A percentile compares a stretch with the other conserved stretches of the same genome.
phyloP scores from a whole-genome alignment of 2,888 invertebrate species.

The Troides oblongomaculatus region DNA sequence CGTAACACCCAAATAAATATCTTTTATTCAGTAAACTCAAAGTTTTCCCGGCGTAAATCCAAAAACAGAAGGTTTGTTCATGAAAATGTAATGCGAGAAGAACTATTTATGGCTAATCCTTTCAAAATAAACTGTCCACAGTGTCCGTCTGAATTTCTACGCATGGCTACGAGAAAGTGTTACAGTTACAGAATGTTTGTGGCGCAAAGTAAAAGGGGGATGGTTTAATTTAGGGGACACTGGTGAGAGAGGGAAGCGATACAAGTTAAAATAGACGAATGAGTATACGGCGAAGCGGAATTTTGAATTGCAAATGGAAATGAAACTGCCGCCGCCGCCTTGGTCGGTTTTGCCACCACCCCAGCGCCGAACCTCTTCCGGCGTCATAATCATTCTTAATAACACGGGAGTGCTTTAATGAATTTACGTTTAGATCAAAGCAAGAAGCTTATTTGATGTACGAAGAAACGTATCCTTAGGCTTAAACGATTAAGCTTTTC shows the following conservation, averaged over 20 bases:
- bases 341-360: slow-evolving; percentile 56
- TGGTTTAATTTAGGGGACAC: slow-evolving; percentile 37
- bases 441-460: slow-evolving; percentile 49
- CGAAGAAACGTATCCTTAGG: slow-evolving; percentile 42
- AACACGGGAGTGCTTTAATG: slow-evolving; percentile 70
- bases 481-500: slow-evolving; percentile 34
- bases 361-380: slow-evolving; percentile 54
- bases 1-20: slow-evolving; percentile 71
- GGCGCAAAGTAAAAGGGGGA: slow-evolving; percentile 53
- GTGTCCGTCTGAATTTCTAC: slow-evolving; percentile 59
- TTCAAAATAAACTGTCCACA: slow-evolving; percentile 70
- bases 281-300: slow-evolving; percentile 60
- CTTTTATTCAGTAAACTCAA: slow-evolving; percentile 77
- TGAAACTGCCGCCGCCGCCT: slow-evolving; percentile 61
- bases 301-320: slow-evolving; percentile 79
- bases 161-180: slow-evolving; percentile 61
- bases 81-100: slow-evolving; percentile 75
- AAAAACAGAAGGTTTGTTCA: slow-evolving; percentile 67
- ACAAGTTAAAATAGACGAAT: slow-evolving; percentile 41
- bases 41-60: slow-evolving; percentile 76
- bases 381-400: slow-evolving; percentile 73
- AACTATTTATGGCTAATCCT: slow-evolving; percentile 79
- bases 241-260: slow-evolving; percentile 47
- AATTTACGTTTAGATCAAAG: slow-evolving; percentile 71
- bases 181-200: slow-evolving; percentile 50